Evolutionary conservation across 1,140 invertebrate species (phyloP), one percentile per base, ranked within the genome.

Genomic region (Lysiphlebus fabarum): DNA sequence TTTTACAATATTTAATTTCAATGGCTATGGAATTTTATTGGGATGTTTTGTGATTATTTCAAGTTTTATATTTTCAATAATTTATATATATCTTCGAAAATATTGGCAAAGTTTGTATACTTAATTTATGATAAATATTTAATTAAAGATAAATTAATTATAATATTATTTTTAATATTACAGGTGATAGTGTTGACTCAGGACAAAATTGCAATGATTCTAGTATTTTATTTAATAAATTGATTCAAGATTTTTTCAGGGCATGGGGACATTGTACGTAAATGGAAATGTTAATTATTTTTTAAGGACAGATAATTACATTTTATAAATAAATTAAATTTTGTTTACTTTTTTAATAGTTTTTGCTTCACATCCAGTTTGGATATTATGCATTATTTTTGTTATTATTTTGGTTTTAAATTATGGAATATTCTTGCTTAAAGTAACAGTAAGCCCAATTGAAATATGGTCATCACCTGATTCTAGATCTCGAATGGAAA

Each of bases 401-500:
- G 82, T 84, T 67, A 62, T 88, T 11, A 81, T 82, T 50, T 69
- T 83, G 33, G 82, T 73, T 0, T 73, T 91, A 45, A 77, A 82
- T 4, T 84, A 82, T 61, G 94, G 94, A 26, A 77, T 89, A 12
- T 53, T 75, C 0, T 80, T 79, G 54, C 79, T 94, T 37, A 73
- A 84, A 53, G 79, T 96, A 1, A 92, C 87, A 4, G 89, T 92
- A 0, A 86, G 95, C 73, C 94, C 95, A 0, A 87, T 96, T 0
- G 87, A 95, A 70, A 81, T 97, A 43, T 97, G 95, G 95, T 92
- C 93, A 4, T 79, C 90, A 0, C 86, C 90, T 6, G 72, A 78
- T 12, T 92, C 90, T 66, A 75, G 82, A 65, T 89, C 91, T 33
- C 81, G 93, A 57, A 67, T 84, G 40, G 89, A 97, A 69, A 90